Evolutionary conservation across 2,113 vertebrate genomes (phyloP).

Genomic region (Rissa tridactyla): DNA sequence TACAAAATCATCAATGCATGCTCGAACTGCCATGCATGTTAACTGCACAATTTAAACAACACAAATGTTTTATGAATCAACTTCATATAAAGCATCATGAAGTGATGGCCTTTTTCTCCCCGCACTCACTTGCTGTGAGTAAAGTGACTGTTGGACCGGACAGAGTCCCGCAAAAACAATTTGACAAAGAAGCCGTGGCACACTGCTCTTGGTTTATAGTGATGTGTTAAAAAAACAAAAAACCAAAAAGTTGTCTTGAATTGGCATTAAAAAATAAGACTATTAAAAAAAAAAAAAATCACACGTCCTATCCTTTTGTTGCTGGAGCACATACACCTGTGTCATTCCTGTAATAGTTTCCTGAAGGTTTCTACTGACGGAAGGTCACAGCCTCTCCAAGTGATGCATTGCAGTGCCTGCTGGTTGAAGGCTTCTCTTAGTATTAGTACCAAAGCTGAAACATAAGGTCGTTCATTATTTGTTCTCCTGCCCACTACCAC

Average conservation of each 20-base stretch:
- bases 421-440: neutral
- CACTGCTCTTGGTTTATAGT: neutral
- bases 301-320: neutral
- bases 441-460: neutral
- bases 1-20: conserved; percentile 46
- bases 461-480: neutral
- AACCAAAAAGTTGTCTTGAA: neutral
- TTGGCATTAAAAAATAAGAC: neutral
- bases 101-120: neutral
- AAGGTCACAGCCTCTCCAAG: neutral
- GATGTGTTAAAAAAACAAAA: neutral
- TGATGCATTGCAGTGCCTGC: neutral
- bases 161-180: neutral
- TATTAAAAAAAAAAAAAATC: neutral
- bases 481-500: too few relatives aligned
- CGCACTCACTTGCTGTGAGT: neutral
- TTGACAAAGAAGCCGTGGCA: neutral
- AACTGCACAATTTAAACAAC: conserved; percentile 37
- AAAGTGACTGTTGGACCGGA: neutral
- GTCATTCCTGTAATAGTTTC: neutral
- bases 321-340: neutral
- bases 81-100: neutral
- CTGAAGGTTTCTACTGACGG: neutral
- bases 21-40: conserved; percentile 30
- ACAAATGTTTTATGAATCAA: neutral